Evolutionary conservation across 1,140 invertebrate species (phyloP), one percentile per base, ranked within the genome.

Genomic region (Trypoxylus dichotomus): DNA sequence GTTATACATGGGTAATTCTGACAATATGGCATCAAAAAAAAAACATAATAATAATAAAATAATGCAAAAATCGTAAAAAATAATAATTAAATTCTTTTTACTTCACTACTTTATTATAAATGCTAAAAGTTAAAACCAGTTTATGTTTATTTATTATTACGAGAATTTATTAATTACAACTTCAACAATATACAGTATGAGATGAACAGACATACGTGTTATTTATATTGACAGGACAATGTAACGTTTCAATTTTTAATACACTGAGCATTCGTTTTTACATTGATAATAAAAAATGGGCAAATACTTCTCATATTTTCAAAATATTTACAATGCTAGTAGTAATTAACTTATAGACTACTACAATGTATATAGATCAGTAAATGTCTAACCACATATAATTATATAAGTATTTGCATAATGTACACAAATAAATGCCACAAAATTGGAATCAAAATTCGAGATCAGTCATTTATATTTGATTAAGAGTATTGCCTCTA

Each of bases 141-240:
- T 54, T n/a, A 19, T 54, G n/a, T n/a, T n/a, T n/a, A n/a, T n/a
- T n/a, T n/a, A 15, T n/a, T 75, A 75, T 75, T 75, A 75, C 75
- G 77, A 78, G 81, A 79, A 78, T 85, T 83, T 85, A 83, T 82
- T 85, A 68, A 21, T 68, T 80, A 81, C 83, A 84, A 83, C 80
- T 82, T 84, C 82, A 85, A 85, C 84, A 85, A 85, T 85, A 85
- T 83, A 82, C 81, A 84, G 73, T 84, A 83, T 82, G 82, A 84
- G 84, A 81, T 85, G 81, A 85, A 85, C 83, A 83, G 81, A 85
- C 84, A 83, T 85, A 84, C 83, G 84, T 81, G 47, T 75, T 78
- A 76, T 80, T 80, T 81, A 81, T 86, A 86, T 86, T 86, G 85
- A 86, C 84, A 85, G 85, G 85, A 86, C 84, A 86, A 85, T 83